Conservation (phyloP, 2,888 invertebrate genomes). For the Aphidius colemani region DNA sequence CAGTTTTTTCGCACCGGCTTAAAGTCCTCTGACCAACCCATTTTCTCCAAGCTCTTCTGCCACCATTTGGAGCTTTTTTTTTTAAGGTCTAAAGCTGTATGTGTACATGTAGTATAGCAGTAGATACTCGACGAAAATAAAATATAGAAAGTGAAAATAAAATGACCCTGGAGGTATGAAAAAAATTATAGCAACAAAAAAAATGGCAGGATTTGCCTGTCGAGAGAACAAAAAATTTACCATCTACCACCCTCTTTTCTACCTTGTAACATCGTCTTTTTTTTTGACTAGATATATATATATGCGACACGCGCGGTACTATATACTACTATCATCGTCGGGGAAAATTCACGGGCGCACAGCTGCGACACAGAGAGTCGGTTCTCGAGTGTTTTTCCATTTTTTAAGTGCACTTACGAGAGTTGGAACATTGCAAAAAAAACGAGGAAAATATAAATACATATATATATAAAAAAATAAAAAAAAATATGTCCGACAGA, state of each 20-base stretch:
- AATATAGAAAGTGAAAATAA: conserved; percentile 53
- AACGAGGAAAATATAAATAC: background rate
- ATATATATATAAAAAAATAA: conserved; percentile 14
- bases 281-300: conserved; percentile 15
- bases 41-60: conserved; percentile 19
- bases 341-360: conserved; percentile 41
- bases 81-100: conserved; percentile 21
- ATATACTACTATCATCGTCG: conserved; percentile 15
- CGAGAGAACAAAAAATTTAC: conserved; percentile 37
- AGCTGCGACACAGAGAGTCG: conserved; percentile 41
- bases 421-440: conserved; percentile 22
- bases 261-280: background rate
- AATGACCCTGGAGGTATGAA: conserved; percentile 41
- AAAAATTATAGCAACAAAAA: conserved; percentile 6
- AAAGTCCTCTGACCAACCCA: conserved; percentile 24
- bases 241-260: conserved; percentile 5
- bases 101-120: conserved; percentile 11
- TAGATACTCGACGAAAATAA: conserved; percentile 41
- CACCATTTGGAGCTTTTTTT: conserved; percentile 21
- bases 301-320: conserved; percentile 11
- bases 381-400: conserved; percentile 45
- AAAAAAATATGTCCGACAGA: conserved; percentile 29
- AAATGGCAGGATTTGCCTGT: conserved; percentile 40
- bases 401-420: conserved; percentile 48
- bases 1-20: conserved; percentile 29